Base-by-base conservation (phyloP, 2,888 invertebrate genomes). In the Agriotes lineatus region DNA sequence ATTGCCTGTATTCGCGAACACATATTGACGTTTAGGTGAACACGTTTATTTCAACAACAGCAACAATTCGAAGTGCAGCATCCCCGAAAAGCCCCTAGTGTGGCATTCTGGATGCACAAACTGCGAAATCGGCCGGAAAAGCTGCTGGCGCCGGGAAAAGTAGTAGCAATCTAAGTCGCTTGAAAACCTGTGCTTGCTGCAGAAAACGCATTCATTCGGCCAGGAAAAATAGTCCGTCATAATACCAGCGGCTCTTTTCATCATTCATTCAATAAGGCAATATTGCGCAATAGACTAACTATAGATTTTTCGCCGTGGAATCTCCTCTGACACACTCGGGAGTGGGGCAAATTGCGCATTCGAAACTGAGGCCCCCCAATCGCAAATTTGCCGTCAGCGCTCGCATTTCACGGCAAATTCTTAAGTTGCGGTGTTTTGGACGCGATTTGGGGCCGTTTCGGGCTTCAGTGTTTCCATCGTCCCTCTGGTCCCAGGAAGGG, bases 291-390 rank as follows among this genome's bases (percentile, higher is more conserved):
- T 72, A 67, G 58, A 65, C 67, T 67, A 61, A 61, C 67, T 75
- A 75, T 75, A 72, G 75, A 75, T 75, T 75, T 74, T 75, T 73
- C 72, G 60, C 52, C 61, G 67, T 57, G 66, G 71, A 63, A 70
- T 71, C 72, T 72, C 70, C 72, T 65, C 68, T 71, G 72, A 70
- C 69, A 70, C 59, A 37, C 12, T 20, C 7, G 44, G 64, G 68
- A 71, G 79, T 79, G 80, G 82, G 82, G 82, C 81, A 81, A 82
- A 82, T 82, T 82, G 82, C 82, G 83, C 82, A 82, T 82, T 82
- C 81, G 78, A 77, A 80, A 76, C 78, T 66, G 72, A 70, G 75
- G 70, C 66, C 74, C 71, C 72, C 69, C 69, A 74, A 71, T 74
- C 57, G 69, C 70, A 71, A 73, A 67, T 74, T 74, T 72, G 58